These are phyloP conservation scores for Zaprionus gabonicus DNA, from an alignment of 1,140 invertebrate genomes.

Conservation along the genomic window DNA sequence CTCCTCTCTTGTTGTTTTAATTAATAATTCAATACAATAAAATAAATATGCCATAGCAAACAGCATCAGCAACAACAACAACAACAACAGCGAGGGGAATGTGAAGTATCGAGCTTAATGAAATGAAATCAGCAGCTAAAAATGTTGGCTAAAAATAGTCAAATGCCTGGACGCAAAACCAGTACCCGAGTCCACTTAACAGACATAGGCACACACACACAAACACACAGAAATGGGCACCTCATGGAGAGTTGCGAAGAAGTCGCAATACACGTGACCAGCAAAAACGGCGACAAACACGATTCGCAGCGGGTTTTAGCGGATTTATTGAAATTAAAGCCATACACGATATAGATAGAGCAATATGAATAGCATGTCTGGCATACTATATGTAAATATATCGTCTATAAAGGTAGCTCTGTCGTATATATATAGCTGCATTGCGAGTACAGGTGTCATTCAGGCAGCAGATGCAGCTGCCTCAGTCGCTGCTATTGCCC, in stretches of 20 bases:
- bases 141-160: slow-evolving; percentile 76
- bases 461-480: slow-evolving; percentile 29
- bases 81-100: slow-evolving; percentile 7
- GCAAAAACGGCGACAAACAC: slow-evolving; percentile 24
- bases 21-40: slow-evolving; percentile 42
- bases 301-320: neutral
- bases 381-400: neutral
- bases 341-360: neutral
- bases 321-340: slow-evolving; percentile 4
- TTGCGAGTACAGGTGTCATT: slow-evolving; percentile 17
- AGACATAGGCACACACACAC: slow-evolving; percentile 27
- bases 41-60: slow-evolving; percentile 26
- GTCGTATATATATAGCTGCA: slow-evolving; percentile 3
- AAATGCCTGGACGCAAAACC: slow-evolving; percentile 47
- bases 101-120: slow-evolving; percentile 54
- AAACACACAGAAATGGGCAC: neutral
- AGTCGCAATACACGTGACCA: slow-evolving; percentile 59
- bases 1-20: slow-evolving; percentile 24
- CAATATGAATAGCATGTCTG: neutral
- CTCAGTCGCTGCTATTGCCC: slow-evolving; percentile 28
- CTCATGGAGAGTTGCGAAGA: neutral
- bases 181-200: slow-evolving; percentile 34
- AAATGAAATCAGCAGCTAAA: slow-evolving; percentile 80
- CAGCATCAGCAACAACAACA: slow-evolving; percentile 10
- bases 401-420: neutral